Base-by-base conservation (phyloP, 64 coral and sea anemone genomes). In the Hydrozoanthus tunicans region DNA sequence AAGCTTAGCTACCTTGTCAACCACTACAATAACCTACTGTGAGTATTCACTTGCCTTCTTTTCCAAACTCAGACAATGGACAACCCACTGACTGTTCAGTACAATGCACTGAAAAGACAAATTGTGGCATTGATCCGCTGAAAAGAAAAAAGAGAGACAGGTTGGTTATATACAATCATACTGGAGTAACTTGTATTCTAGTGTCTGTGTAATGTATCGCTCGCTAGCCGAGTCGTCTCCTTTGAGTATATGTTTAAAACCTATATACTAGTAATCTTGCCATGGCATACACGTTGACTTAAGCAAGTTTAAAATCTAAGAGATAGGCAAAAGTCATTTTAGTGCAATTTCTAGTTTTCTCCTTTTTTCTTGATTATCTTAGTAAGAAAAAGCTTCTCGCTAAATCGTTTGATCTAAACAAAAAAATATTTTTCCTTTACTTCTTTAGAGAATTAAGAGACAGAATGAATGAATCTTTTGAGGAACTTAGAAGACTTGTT, bases 361-460 rank as follows among this genome's bases (percentile, higher is more conserved):
- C 32, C 32, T 43, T 43, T 43, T 43, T 43, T 43, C 32, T 43
- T 43, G 32, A 43, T 2, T 2, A 43, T 43, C 32, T 43, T 43
- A 43, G 32, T 43, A 43, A 43, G 32, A 43, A 43, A 43, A 43
- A 43, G 32, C 32, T 3, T 3, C 14, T 14, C 15, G 10, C 66
- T 13, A 5, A 69, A 69, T 1, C 15, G 32, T 69, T 69, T 23
- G 12, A 5, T 69, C 10, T n/a, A 14, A 10, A 15, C 23, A n/a
- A 14, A 14, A n/a, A 20, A 69, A 3, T 69, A 5, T 73, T 5
- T 6, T 1, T 71, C 72, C 9, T 72, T 58, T n/a, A 56, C 70
- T 54, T 58, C 43, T 86, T 70, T 52, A 86, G 82, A 86, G 82
- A 86, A 4, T 24, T 69, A 53, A 86, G 82, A 64, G 17, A 27